Evolutionary conservation across 2,888 invertebrate genomes (phyloP), one percentile per base, ranked within the genome.

Genomic region (Pteria penguin): DNA sequence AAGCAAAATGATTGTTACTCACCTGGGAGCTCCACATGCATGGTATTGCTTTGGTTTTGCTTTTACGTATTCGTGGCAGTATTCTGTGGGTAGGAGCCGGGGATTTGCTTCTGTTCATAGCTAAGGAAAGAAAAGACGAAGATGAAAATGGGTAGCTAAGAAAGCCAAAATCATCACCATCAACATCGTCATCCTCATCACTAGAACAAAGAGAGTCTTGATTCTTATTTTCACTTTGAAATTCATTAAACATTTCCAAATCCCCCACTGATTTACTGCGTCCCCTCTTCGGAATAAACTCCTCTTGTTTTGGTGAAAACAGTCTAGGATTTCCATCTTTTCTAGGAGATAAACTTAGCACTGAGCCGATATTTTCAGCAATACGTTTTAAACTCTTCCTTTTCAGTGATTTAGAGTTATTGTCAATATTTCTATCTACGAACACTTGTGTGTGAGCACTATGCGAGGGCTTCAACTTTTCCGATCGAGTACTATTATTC

Each of bases 11-110:
- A 45, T 45, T 45, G 45, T 45, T 14, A 82, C 94, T 95, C 94
- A 97, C 97, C 95, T 96, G 96, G 85, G 97, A 96, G 76, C 96
- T 95, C 97, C 97, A 97, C 81, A 94, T 94, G 69, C 94, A 94
- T 2, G 94, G 95, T 85, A 96, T 95, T 90, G 96, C 96, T 90
- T 97, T 96, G 85, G 96, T 96, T 88, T 97, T 94, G 84, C 96
- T 95, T 90, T 95, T 94, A 95, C 96, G 97, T 81, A 86, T 87
- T 92, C 96, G 95, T 60, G 87, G 87, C 75, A 89, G 82, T 71
- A 86, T 88, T 71, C 86, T 75, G 75, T 83, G 84, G 4, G 85
- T 82, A 45, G 87, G 81, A 18, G 86, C 81, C 45, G 87, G 83
- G 26, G 88, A 84, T 81, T 86, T 89, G 79, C 85, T 84, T 83